These are phyloP conservation scores for Drosophila novamexicana DNA, from an alignment of 1,140 invertebrate species.

Conservation along the genomic window DNA sequence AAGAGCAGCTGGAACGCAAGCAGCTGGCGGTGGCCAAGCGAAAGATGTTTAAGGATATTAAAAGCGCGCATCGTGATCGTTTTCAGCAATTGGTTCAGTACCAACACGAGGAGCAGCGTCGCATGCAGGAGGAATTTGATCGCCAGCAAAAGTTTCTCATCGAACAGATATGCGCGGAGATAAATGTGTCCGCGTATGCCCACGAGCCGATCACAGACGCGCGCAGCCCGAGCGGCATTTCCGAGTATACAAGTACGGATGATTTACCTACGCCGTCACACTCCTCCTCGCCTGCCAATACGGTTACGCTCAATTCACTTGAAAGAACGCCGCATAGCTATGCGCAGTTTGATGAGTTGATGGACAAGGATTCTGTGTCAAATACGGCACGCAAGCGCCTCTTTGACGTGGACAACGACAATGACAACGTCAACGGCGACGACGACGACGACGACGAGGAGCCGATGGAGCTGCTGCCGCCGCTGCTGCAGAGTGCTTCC, in stretches of 20 bases:
- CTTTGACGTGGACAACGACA: slow-evolving; percentile 44
- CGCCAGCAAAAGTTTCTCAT: slow-evolving; percentile 67
- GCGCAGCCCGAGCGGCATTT: slow-evolving; percentile 6
- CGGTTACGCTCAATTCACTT: neutral
- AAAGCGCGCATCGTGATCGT: slow-evolving; percentile 78
- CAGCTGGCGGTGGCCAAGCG: slow-evolving; percentile 27
- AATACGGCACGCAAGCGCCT: slow-evolving; percentile 49
- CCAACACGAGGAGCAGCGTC: slow-evolving; percentile 73
- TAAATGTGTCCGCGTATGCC: slow-evolving; percentile 45
- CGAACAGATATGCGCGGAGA: slow-evolving; percentile 68
- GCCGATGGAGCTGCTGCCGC: neutral
- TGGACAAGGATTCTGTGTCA: neutral
- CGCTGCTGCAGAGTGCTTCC: slow-evolving; percentile 2
- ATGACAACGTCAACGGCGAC: slow-evolving; percentile 2
- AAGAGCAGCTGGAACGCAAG: slow-evolving; percentile 7
- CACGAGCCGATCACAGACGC: neutral
- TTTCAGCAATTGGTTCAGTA: slow-evolving; percentile 83
- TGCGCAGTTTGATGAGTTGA: slow-evolving; percentile 8
- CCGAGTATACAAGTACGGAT: slow-evolving; percentile 51
- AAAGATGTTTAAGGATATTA: slow-evolving; percentile 58
- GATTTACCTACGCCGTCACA: slow-evolving; percentile 22
- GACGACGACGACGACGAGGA: slow-evolving; percentile 40
- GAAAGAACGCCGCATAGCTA: slow-evolving; percentile 10
- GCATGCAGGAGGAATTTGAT: slow-evolving; percentile 70
- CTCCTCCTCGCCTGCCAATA: slow-evolving; percentile 4